Conservation (phyloP, 2,797 vertebrate species). For the Alcedo quadribrachys region DNA sequence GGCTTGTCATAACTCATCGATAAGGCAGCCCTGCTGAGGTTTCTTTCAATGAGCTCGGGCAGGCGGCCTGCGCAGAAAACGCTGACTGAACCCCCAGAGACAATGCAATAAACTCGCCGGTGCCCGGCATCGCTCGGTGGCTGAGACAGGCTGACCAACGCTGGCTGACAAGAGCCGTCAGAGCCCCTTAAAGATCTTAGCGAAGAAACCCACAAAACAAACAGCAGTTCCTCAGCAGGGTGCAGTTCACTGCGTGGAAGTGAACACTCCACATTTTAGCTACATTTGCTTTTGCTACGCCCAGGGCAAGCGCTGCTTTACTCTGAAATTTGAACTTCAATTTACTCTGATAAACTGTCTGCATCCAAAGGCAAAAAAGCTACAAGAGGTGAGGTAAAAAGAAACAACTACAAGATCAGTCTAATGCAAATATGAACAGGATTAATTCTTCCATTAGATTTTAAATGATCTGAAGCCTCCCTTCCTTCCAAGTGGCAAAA, state of each 20-base stretch:
- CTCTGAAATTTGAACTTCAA: neutral
- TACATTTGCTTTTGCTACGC: neutral
- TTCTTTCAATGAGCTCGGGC: slow-evolving; percentile 70
- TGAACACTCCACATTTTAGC: neutral
- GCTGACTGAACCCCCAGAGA: slow-evolving; percentile 65
- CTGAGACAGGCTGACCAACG: neutral
- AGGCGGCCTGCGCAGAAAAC: slow-evolving; percentile 52
- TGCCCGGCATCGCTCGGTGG: slow-evolving; percentile 18
- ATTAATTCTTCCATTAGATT: neutral
- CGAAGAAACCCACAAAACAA: neutral
- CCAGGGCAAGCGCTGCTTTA: neutral
- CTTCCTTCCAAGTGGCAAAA: neutral
- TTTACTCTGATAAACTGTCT: neutral
- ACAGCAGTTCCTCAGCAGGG: slow-evolving; percentile 3
- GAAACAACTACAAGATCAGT: neutral
- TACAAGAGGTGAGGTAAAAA: neutral
- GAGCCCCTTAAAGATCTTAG: neutral
- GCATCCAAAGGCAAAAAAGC: neutral
- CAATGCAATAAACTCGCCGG: slow-evolving; percentile 19
- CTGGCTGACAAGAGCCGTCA: slow-evolving; percentile 37
- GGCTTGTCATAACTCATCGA: slow-evolving; percentile 82
- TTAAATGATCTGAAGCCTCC: neutral
- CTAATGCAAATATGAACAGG: neutral
- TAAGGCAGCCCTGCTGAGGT: slow-evolving; percentile 73
- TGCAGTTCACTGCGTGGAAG: neutral